A percentile compares a stretch with the other conserved stretches of the same genome.
These are phyloP conservation scores for Porites evermanni DNA, from an alignment of 92 coral and sea anemone genomes.

Conservation along the genomic window DNA sequence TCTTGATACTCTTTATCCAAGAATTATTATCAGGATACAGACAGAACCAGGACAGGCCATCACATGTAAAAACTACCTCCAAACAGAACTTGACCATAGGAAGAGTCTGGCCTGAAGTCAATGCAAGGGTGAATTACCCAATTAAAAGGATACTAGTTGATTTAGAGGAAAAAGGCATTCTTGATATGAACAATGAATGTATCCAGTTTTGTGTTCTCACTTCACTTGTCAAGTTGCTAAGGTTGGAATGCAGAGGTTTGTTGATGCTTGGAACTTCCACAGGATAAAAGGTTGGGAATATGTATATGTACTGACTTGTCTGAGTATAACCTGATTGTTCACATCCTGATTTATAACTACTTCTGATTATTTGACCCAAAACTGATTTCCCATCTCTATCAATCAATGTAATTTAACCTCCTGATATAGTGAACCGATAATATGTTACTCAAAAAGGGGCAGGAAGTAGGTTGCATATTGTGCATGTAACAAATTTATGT, in stretches of 20 bases:
- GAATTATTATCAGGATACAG: slow-evolving; percentile 38
- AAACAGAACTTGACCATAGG: slow-evolving; percentile 48
- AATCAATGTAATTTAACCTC: too few relatives aligned
- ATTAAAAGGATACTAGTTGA: slow-evolving; percentile 47
- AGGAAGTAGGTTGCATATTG: too few relatives aligned
- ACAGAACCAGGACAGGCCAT: slow-evolving; percentile 40
- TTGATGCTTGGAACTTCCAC: slow-evolving; percentile 53
- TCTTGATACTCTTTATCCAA: slow-evolving; percentile 50
- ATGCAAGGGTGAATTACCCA: slow-evolving; percentile 55
- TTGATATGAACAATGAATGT: slow-evolving; percentile 36
- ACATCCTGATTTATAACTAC: too few relatives aligned
- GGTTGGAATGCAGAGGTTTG: slow-evolving; percentile 43
- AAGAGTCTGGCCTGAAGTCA: slow-evolving; percentile 64
- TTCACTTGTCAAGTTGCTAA: slow-evolving; percentile 38
- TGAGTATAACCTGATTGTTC: too few relatives aligned
- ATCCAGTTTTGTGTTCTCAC: slow-evolving; percentile 50
- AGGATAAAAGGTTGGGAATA: too few relatives aligned
- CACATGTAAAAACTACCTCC: slow-evolving; percentile 60
- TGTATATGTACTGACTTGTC: too few relatives aligned
- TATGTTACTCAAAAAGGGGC: too few relatives aligned
- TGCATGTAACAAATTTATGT: too few relatives aligned
- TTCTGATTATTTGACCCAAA: too few relatives aligned
- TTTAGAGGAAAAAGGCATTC: slow-evolving; percentile 24
- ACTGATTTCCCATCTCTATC: too few relatives aligned
- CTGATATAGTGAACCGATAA: too few relatives aligned